A percentile compares a stretch with the other conserved stretches of the same genome.
Evolutionary conservation across 1,140 invertebrate genomes (phyloP).

Genomic region (Notospermus geniculatus): DNA sequence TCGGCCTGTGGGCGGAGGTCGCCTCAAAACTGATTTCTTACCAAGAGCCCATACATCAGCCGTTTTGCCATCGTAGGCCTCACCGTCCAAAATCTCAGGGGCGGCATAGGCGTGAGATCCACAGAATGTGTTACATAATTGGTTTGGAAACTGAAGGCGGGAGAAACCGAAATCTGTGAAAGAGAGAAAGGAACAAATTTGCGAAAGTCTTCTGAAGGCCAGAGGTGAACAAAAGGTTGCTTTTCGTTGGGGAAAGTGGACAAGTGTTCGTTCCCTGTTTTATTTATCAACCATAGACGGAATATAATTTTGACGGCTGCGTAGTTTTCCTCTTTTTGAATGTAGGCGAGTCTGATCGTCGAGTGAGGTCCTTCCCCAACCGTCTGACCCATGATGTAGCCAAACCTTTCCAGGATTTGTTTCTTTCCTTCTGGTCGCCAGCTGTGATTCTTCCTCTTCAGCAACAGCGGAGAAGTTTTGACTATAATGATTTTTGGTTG

Average conservation of each 20-base stretch:
- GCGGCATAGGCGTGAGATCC: conserved; percentile 67
- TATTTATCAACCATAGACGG: too few species aligned
- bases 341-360: conserved; percentile 73
- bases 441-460: too few species aligned
- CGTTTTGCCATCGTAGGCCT: conserved; percentile 61
- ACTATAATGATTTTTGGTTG: too few species aligned
- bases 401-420: conserved; percentile 70
- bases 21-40: too few species aligned
- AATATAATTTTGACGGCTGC: conserved; percentile 82
- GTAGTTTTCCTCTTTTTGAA: conserved; percentile 66
- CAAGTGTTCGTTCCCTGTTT: too few species aligned
- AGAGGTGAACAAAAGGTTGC: too few species aligned
- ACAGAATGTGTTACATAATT: conserved; percentile 62
- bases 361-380: conserved; percentile 78
- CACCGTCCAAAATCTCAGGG: conserved; percentile 63
- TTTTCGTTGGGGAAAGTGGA: too few species aligned
- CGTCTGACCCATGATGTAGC: conserved; percentile 70
- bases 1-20: too few species aligned
- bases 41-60: conserved; percentile 67
- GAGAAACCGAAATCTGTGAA: conserved; percentile 38
- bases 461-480: too few species aligned
- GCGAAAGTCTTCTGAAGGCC: too few species aligned
- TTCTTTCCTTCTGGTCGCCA: not conserved
- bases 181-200: too few species aligned
- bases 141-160: conserved; percentile 8